Percentiles rank a stretch among this genome's conserved stretches.
Conservation (phyloP, 2,113 vertebrate species). For the Nothoprocta pentlandii region DNA sequence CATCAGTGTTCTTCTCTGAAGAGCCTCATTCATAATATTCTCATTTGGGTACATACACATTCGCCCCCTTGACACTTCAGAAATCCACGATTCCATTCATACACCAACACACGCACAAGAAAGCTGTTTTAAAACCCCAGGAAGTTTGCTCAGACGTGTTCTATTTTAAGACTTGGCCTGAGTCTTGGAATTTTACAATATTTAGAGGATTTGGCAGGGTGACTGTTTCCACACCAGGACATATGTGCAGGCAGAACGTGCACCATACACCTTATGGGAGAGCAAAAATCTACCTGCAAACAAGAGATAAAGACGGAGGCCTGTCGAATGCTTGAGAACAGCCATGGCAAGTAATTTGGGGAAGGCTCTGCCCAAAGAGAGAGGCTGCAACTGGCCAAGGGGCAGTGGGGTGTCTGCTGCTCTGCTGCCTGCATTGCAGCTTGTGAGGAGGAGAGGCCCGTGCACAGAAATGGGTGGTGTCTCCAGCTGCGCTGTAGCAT, state of each 20-base stretch:
- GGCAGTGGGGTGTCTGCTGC: background rate
- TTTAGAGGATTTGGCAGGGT: slow-evolving; percentile 55
- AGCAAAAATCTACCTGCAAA: background rate
- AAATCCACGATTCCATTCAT: slow-evolving; percentile 32
- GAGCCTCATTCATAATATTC: slow-evolving; percentile 69
- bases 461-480: background rate
- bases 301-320: background rate
- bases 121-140: slow-evolving; percentile 62
- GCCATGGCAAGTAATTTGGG: background rate
- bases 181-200: slow-evolving; percentile 75
- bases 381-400: background rate
- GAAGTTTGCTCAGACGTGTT: slow-evolving; percentile 70
- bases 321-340: slow-evolving; percentile 7
- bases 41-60: slow-evolving; percentile 31
- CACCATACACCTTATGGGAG: accelerated
- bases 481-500: background rate
- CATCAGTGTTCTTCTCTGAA: slow-evolving; percentile 63
- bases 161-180: slow-evolving; percentile 76
- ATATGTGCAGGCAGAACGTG: background rate
- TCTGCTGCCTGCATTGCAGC: background rate
- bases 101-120: slow-evolving; percentile 36
- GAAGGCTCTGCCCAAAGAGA: background rate
- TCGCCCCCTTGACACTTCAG: slow-evolving; percentile 26
- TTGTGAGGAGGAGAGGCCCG: background rate
- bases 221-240: slow-evolving; percentile 36